These are phyloP conservation scores for Iguana delicatissima DNA, from an alignment of 2,797 vertebrate species.

Conservation along the genomic window DNA sequence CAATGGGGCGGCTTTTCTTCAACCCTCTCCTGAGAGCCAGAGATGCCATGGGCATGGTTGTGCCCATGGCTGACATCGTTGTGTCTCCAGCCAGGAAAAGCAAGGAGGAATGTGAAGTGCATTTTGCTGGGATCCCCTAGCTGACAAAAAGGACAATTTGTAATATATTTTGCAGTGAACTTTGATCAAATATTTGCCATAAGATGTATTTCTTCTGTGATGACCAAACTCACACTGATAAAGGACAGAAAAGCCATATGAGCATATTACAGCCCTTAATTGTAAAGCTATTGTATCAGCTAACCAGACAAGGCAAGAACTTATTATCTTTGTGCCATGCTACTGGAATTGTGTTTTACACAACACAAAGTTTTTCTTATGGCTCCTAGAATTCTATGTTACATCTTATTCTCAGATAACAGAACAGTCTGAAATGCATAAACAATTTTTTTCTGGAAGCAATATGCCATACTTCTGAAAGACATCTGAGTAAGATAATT, in stretches of 20 bases:
- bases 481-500: too few species aligned
- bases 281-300: not conserved
- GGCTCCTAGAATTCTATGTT: too few species aligned
- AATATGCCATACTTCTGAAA: not conserved
- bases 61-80: not conserved
- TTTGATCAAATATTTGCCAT: not conserved
- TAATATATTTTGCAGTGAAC: not conserved
- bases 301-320: not conserved
- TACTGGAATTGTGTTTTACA: not conserved
- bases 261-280: not conserved
- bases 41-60: not conserved
- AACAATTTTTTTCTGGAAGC: too few species aligned
- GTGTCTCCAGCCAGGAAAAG: not conserved
- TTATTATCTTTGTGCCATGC: not conserved
- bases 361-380: not conserved
- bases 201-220: not conserved
- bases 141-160: not conserved
- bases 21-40: not conserved
- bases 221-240: not conserved
- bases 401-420: not conserved
- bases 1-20: not conserved
- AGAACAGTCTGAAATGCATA: not conserved
- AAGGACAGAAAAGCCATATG: not conserved
- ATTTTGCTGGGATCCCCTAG: not conserved
- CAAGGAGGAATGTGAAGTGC: not conserved